Evolutionary conservation across 1,140 invertebrate genomes (phyloP).

Genomic region (Scylla paramamosain): DNA sequence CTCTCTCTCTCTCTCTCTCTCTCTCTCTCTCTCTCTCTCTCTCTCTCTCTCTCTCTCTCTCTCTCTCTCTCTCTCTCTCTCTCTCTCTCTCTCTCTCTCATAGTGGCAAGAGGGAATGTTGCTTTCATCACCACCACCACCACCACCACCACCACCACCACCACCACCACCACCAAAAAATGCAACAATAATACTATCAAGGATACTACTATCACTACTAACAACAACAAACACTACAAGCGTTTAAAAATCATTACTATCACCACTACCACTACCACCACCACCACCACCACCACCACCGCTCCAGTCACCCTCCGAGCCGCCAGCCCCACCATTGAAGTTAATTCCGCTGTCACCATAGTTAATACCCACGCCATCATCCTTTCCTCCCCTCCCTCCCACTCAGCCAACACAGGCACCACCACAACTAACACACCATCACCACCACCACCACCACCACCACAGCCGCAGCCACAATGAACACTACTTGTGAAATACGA

Average conservation of each 20-base stretch:
- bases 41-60: constrained; percentile 31
- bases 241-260: neutral
- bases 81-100: neutral
- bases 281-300: neutral
- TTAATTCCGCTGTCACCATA: constrained; percentile 22
- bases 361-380: constrained; percentile 28
- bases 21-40: too few species aligned
- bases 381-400: neutral
- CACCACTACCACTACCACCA: neutral
- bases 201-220: too few species aligned
- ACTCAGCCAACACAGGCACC: neutral
- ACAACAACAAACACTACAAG: neutral
- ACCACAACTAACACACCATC: neutral
- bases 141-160: too few species aligned
- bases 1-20: constrained; percentile 39
- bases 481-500: constrained; percentile 36
- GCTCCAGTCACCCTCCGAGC: neutral
- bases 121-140: neutral
- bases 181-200: too few species aligned
- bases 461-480: constrained; percentile 4
- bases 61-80: neutral
- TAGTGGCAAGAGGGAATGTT: neutral
- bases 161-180: too few species aligned
- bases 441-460: neutral
- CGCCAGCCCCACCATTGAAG: constrained; percentile 9